Conservation (phyloP, 2,888 invertebrate species). For the Gortyna flavago region DNA sequence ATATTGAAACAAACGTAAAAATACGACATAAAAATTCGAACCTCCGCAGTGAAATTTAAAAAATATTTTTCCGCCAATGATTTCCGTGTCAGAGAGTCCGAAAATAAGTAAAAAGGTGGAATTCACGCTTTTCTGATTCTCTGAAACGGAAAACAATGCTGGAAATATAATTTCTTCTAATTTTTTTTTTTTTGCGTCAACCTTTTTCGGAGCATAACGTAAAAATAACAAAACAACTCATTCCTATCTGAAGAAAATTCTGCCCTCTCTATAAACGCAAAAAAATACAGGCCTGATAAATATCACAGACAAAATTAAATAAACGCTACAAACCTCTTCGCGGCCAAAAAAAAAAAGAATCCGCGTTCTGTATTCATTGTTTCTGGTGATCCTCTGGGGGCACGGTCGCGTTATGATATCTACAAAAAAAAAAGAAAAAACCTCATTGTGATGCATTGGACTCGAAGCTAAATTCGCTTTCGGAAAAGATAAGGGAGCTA, state of each 20-base stretch:
- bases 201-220: slow-evolving; percentile 21
- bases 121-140: background rate
- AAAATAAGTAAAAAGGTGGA: background rate
- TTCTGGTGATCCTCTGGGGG: slow-evolving; percentile 67
- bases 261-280: slow-evolving; percentile 40
- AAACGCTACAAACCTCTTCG: slow-evolving; percentile 46
- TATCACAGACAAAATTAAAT: slow-evolving; percentile 65
- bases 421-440: slow-evolving; percentile 64
- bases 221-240: slow-evolving; percentile 37
- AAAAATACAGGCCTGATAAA: slow-evolving; percentile 62
- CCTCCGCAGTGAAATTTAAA: background rate
- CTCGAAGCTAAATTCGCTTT: slow-evolving; percentile 46
- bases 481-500: slow-evolving; percentile 53
- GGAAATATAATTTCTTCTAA: slow-evolving; percentile 12
- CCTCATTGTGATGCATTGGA: slow-evolving; percentile 75
- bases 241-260: slow-evolving; percentile 43
- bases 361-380: slow-evolving; percentile 75
- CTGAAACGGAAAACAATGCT: slow-evolving; percentile 13
- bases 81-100: background rate
- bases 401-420: slow-evolving; percentile 70
- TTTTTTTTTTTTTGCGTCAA: slow-evolving; percentile 12
- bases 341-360: slow-evolving; percentile 59
- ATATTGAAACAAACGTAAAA: background rate
- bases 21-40: background rate
- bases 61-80: background rate